These are phyloP conservation scores for Nematostella vectensis DNA, from an alignment of 92 coral and sea anemone genomes.

Conservation along the genomic window DNA sequence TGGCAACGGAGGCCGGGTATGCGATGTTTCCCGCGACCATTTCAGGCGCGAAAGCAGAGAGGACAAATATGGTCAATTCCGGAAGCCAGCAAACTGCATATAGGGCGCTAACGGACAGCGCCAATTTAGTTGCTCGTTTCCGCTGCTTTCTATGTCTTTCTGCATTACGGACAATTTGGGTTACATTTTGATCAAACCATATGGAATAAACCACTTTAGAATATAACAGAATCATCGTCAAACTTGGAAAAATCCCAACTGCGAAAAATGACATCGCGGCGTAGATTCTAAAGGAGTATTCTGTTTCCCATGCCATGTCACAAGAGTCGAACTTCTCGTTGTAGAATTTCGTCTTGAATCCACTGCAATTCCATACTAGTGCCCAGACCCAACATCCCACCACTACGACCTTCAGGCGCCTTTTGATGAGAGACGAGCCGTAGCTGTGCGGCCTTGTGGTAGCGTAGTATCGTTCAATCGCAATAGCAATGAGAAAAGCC, in stretches of 20 bases:
- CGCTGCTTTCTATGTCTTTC: conserved; percentile 4
- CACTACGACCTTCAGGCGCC: conserved; percentile 21
- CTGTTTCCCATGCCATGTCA: conserved; percentile 26
- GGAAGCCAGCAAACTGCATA: no score
- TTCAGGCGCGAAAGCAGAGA: conserved; percentile 20
- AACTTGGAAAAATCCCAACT: conserved; percentile 19
- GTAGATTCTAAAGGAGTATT: conserved; percentile 16
- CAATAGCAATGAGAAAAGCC: no score
- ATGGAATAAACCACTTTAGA: conserved; percentile 25
- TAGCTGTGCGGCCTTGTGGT: no score
- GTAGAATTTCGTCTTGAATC: conserved; percentile 21
- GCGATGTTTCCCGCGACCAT: conserved; percentile 7
- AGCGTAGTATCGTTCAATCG: no score
- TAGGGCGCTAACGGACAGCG: no score
- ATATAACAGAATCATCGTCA: conserved; percentile 28
- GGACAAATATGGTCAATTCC: conserved; percentile 10
- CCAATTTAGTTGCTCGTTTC: no score
- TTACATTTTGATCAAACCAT: conserved; percentile 21
- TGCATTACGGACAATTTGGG: conserved; percentile 2
- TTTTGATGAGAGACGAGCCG: conserved; percentile 16
- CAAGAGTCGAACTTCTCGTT: conserved; percentile 22
- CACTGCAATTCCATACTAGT: conserved; percentile 23
- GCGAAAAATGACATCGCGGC: conserved; percentile 9
- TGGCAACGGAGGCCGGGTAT: conserved; percentile 24
- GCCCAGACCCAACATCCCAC: conserved; percentile 24